Base-by-base conservation (phyloP, 2,797 vertebrate species). In the Enteromius afrohamiltoni region DNA sequence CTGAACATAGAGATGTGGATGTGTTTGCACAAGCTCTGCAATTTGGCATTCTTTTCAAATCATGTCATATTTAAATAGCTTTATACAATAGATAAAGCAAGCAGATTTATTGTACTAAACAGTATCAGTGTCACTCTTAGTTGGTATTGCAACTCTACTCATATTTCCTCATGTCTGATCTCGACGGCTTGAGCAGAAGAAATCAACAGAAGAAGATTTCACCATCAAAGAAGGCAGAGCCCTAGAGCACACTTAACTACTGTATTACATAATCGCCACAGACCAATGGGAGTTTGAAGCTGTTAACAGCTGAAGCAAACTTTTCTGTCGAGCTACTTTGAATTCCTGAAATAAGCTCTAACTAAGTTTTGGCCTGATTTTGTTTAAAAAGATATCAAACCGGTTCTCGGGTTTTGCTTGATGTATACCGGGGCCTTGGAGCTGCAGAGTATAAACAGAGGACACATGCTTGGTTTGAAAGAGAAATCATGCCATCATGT, bases 401-500 rank as follows among this genome's bases (percentile, higher is more conserved):
- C 21, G 16, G 74, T 42, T 76, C 21, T 60, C n/a, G 51, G 9
- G 26, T 42, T 76, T 42, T 2, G 51, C n/a, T 60, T 10, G 11
- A 58, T 60, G 74, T 77, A 42, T 77, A 58, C 11, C 8, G 7
- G 74, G 53, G 53, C 53, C 74, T 42, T 77, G 19, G 49, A 51
- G n/a, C 45, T 65, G 70, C 68, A 51, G 70, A 23, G 21, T 75
- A 75, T 29, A 26, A 62, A 71, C 1, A 19, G 3, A 49, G 14
- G 58, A 5, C 49, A 13, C 47, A 55, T 68, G 47, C 16, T 49
- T 45, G 58, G 37, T 60, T 71, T 62, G 34, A 65, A 79, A 82
- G 67, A 77, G 34, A 76, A 83, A 83, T 81, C 62, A 79, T 83
- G 83, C 75, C 79, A 85, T 65, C 34, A 29, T 74, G 26, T 60